Conservation (phyloP, 2,888 invertebrate species). For the Cancer borealis region DNA sequence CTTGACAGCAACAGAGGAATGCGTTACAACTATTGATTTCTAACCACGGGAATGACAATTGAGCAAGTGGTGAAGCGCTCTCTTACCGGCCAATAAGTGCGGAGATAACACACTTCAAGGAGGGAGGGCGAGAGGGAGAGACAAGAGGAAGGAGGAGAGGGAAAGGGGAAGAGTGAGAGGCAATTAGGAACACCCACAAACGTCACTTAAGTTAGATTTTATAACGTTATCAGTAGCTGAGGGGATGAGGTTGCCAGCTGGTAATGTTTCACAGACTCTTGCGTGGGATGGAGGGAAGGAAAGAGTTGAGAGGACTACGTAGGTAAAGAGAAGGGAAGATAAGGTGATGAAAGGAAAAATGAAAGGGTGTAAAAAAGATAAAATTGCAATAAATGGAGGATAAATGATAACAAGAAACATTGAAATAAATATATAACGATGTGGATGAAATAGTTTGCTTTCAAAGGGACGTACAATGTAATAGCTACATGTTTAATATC, state of each 20-base stretch:
- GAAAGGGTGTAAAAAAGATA: no score
- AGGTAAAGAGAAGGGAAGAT: background rate
- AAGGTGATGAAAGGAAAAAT: background rate
- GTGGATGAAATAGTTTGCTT: background rate
- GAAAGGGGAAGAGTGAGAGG: background rate
- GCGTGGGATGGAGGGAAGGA: no score
- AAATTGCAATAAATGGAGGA: no score
- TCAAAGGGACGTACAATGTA: no score
- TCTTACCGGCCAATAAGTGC: background rate
- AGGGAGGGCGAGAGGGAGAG: background rate
- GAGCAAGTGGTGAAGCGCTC: conserved; percentile 25
- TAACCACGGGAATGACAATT: background rate
- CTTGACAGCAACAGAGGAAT: background rate
- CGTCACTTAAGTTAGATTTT: conserved; percentile 27
- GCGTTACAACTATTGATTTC: conserved; percentile 8
- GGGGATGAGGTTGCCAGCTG: no score
- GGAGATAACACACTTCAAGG: conserved; percentile 15
- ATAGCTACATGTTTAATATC: no score
- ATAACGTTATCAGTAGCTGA: background rate
- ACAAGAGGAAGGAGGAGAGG: background rate
- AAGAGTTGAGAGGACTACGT: background rate
- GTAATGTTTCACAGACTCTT: no score
- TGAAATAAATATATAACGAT: background rate
- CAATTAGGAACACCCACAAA: conserved; percentile 32
- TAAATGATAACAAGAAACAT: no score